Evolutionary conservation across 2,888 invertebrate species (phyloP), one percentile per base, ranked within the genome.

Genomic region (Leptura quadrifasciata): DNA sequence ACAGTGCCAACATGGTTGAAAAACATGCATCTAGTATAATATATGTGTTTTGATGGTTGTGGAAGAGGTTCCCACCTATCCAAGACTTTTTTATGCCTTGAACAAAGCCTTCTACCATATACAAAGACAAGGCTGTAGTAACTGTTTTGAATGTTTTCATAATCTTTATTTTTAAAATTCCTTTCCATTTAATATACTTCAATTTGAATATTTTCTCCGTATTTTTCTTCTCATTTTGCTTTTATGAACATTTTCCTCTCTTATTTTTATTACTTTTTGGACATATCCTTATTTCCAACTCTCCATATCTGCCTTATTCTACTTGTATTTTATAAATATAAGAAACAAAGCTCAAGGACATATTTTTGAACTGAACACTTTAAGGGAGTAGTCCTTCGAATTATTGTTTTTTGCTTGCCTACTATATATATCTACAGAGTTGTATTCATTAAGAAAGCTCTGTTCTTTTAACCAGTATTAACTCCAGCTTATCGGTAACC

Each of bases 381-480:
- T 27, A 39, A 65, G 15, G 27, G 54, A 54, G 8, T 35, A 65
- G 20, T 55, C 57, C 55, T 60, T 24, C 57, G 55, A 24, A 57
- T 80, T n/a, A n/a, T n/a, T 76, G 75, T 77, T 74, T 78, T 76
- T 73, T 72, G 17, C 27, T 55, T 63, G 21, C 57, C 24, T 74
- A 47, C 21, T 68, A 71, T 72, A 75, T 77, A 78, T 79, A 79
- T 75, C 80, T 80, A 76, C 75, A 63, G 73, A 74, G 72, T 72
- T 63, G 6, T 47, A 67, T 82, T 70, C 81, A 77, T 81, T 79
- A 77, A 76, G 84, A 85, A 84, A 85, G 82, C 84, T 84, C 83
- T 86, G 85, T 84, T 86, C 81, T 85, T 87, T 86, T 85, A 85
- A 85, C 82, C 20, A 80, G 67, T 47, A 72, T 68, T 70, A 58